phyloP scores from a whole-genome alignment of 2,888 invertebrate genomes.

The Isoperla grammatica region DNA sequence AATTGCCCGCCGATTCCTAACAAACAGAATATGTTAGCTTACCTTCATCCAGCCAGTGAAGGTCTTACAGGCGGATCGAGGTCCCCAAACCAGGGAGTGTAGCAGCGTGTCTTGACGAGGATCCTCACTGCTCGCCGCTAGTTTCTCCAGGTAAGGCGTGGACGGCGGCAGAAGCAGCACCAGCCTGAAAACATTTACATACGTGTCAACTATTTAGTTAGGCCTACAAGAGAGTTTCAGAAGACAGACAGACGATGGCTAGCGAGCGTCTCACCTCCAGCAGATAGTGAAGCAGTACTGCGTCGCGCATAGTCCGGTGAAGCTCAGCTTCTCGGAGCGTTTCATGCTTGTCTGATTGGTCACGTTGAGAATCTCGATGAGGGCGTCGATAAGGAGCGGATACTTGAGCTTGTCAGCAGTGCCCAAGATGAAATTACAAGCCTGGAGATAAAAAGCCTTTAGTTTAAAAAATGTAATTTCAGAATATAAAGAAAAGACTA shows the following conservation, averaged over 20 bases:
- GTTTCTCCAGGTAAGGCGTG: constrained; percentile 74
- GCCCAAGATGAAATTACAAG: constrained; percentile 90
- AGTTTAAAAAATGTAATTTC: no score
- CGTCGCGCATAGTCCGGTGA: constrained; percentile 69
- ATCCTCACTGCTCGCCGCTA: constrained; percentile 60
- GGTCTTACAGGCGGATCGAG: constrained; percentile 75
- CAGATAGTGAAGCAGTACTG: constrained; percentile 87
- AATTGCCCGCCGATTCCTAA: no score
- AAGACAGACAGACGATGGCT: not conserved
- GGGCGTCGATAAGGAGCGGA: constrained; percentile 75
- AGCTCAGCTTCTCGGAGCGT: constrained; percentile 50
- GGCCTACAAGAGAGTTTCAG: not conserved
- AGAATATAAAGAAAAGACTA: no score
- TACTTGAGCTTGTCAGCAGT: constrained; percentile 89
- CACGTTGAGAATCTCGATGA: constrained; percentile 75
- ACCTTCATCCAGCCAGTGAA: constrained; percentile 82
- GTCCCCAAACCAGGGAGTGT: constrained; percentile 86
- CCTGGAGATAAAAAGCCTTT: constrained; percentile 42
- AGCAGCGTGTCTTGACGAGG: constrained; percentile 65
- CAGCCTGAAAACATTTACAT: constrained; percentile 49
- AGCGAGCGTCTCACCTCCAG: constrained; percentile 56
- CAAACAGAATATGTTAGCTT: constrained; percentile 18
- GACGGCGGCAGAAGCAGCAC: constrained; percentile 85
- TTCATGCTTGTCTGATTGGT: constrained; percentile 57
- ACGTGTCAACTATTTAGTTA: not conserved